A percentile compares a stretch with the other conserved stretches of the same genome.
phyloP scores from a whole-genome alignment of 1,140 invertebrate species.

The Scaptodrosophila lebanonensis region DNA sequence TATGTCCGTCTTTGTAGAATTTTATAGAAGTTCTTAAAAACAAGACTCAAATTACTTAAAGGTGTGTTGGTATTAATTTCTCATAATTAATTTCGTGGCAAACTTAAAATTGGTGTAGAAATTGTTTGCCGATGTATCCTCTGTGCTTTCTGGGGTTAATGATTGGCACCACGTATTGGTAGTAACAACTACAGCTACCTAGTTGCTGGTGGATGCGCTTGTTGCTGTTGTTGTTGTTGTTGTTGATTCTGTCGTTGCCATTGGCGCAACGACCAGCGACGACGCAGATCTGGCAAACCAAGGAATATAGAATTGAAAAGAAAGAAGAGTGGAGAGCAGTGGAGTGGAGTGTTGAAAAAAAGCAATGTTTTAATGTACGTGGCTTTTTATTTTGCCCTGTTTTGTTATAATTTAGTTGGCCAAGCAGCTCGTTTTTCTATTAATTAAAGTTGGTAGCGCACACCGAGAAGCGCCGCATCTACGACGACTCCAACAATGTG shows the following conservation, averaged over 20 bases:
- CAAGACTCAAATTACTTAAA: no score
- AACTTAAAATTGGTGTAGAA: no score
- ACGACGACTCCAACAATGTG: no score
- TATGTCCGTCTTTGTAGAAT: conserved; percentile 18
- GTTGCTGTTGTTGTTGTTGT: conserved; percentile 15
- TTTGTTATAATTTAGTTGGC: conserved; percentile 62
- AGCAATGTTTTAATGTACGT: conserved; percentile 28
- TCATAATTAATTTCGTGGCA: no score
- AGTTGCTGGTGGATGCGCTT: conserved; percentile 43
- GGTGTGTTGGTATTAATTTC: no score
- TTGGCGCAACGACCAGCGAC: neutral
- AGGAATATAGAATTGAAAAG: conserved; percentile 4
- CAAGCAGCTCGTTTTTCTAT: conserved; percentile 61
- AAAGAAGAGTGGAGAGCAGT: conserved; percentile 21
- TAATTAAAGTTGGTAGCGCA: conserved; percentile 57
- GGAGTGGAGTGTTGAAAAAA: no score
- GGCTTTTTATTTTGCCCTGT: conserved; percentile 27
- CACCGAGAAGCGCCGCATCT: conserved; percentile 8
- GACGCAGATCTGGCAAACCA: no score
- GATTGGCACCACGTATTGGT: conserved; percentile 41
- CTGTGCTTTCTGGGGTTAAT: conserved; percentile 52
- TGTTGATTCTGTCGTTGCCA: conserved; percentile 1
- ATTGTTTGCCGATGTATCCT: no score
- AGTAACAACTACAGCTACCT: conserved; percentile 21
- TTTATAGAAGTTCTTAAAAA: conserved; percentile 40